These are phyloP conservation scores for Cisticola juncidis DNA, from an alignment of 2,113 vertebrate genomes.

Conservation along the genomic window DNA sequence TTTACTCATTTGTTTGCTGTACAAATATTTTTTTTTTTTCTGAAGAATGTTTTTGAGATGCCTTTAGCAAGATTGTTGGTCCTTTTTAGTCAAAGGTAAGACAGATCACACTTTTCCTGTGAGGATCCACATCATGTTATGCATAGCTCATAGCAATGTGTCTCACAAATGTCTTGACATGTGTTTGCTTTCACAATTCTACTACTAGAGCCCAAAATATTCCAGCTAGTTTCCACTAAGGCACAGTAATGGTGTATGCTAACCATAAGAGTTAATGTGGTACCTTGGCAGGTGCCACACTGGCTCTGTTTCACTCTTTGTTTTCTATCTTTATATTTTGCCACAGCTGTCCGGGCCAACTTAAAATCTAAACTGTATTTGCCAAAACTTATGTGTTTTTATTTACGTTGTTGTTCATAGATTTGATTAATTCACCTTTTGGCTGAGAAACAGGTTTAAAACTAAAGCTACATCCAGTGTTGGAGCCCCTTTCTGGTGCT, in stretches of 20 bases:
- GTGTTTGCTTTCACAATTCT: not conserved
- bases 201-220: not conserved
- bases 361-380: not conserved
- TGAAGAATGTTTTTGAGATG: not conserved
- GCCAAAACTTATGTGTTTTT: not conserved
- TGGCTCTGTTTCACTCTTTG: not conserved
- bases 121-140: not conserved
- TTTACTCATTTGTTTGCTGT: not conserved
- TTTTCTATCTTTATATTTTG: not conserved
- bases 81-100: not conserved
- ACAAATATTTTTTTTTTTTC: not conserved
- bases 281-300: not conserved
- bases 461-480: not conserved
- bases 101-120: not conserved
- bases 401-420: not conserved
- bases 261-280: not conserved
- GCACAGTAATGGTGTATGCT: not conserved
- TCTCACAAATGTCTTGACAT: not conserved
- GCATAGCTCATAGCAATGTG: not conserved
- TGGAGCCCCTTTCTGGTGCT: not conserved
- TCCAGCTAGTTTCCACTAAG: not conserved
- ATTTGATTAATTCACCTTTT: not conserved
- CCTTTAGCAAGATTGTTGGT: not conserved
- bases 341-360: not conserved
- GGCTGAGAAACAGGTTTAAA: not conserved